Percentiles rank a stretch among this genome's conserved stretches.
Evolutionary conservation across 2,888 invertebrate genomes (phyloP).

Genomic region (Notodonta ziczac): DNA sequence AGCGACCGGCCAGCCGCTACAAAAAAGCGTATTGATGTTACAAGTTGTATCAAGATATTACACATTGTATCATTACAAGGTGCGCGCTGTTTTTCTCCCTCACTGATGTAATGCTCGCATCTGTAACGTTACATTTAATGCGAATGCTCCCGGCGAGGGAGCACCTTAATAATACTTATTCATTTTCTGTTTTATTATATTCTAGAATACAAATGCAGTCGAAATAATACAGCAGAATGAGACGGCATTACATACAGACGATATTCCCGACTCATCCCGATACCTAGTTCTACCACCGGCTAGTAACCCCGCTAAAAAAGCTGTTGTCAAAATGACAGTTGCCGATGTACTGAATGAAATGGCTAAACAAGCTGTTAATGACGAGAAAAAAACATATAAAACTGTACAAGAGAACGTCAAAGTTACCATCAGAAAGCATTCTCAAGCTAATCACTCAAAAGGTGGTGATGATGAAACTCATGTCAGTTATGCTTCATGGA

Average conservation of each 20-base stretch:
- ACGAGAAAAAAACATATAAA: background rate
- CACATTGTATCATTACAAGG: too few relatives aligned
- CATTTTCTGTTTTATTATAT: background rate
- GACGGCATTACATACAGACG: background rate
- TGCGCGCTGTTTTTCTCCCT: too few relatives aligned
- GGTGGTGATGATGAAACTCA: background rate
- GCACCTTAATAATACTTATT: too few relatives aligned
- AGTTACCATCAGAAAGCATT: background rate
- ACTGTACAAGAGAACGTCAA: background rate
- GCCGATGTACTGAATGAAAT: background rate
- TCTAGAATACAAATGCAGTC: background rate
- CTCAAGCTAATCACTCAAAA: background rate
- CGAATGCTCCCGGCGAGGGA: too few relatives aligned
- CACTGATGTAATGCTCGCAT: too few relatives aligned
- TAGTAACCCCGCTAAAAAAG: background rate
- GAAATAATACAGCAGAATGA: background rate
- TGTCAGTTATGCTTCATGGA: background rate
- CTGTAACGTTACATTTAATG: too few relatives aligned
- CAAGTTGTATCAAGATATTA: too few relatives aligned
- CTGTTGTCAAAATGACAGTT: background rate
- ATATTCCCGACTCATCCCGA: background rate
- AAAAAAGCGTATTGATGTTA: too few relatives aligned
- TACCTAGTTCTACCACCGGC: background rate
- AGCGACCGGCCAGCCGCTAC: too few relatives aligned
- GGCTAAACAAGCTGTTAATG: background rate